Evolutionary conservation across 2,888 invertebrate genomes (phyloP).

Genomic region (Ametastegia equiseti): DNA sequence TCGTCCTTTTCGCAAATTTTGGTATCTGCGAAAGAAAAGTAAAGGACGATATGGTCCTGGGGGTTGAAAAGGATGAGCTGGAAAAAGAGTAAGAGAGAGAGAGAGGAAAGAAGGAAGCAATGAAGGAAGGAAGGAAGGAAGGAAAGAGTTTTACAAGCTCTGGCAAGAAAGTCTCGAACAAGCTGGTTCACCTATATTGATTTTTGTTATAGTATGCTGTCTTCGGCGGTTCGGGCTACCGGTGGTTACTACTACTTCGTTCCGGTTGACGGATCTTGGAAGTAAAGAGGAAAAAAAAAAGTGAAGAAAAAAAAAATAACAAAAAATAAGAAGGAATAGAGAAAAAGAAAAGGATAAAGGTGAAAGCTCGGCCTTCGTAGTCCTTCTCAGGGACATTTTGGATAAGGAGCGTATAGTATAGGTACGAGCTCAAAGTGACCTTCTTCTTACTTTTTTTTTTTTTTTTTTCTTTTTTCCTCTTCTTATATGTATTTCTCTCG

Average conservation of each 20-base stretch:
- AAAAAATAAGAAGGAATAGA: background rate
- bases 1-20: slow-evolving; percentile 35
- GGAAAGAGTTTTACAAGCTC: slow-evolving; percentile 51
- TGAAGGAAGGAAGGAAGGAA: slow-evolving; percentile 43
- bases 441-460: background rate
- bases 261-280: background rate
- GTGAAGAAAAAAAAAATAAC: background rate
- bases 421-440: background rate
- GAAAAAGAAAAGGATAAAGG: background rate
- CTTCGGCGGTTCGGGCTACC: slow-evolving; percentile 5
- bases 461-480: too few species aligned
- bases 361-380: background rate
- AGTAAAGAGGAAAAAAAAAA: background rate
- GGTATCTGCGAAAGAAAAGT: slow-evolving; percentile 1
- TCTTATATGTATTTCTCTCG: background rate
- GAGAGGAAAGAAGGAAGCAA: slow-evolving; percentile 39
- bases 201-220: slow-evolving; percentile 13
- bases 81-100: background rate
- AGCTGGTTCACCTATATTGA: slow-evolving; percentile 23
- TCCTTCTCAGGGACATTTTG: slow-evolving; percentile 4
- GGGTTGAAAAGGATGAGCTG: slow-evolving; percentile 46
- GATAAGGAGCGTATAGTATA: background rate
- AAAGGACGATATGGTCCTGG: background rate
- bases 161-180: slow-evolving; percentile 15
- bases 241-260: slow-evolving; percentile 7